These are phyloP conservation scores for Sphaeridia pumilis DNA, from an alignment of 2,888 invertebrate genomes.

Conservation along the genomic window DNA sequence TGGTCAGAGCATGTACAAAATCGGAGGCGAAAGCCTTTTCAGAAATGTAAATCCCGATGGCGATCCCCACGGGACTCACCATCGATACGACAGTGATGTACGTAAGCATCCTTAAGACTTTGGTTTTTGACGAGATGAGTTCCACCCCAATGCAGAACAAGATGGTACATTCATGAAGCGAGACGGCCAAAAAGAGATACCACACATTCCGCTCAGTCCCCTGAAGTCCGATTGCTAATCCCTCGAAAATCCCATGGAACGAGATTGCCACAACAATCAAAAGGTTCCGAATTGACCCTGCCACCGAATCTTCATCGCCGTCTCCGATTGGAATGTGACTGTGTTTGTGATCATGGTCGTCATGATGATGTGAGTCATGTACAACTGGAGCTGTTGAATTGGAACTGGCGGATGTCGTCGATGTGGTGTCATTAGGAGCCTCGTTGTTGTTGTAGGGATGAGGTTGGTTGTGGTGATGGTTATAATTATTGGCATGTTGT, in stretches of 20 bases:
- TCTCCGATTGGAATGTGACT: conserved; percentile 26
- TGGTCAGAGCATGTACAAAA: conserved; percentile 40
- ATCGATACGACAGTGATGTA: conserved; percentile 44
- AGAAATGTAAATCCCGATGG: conserved; percentile 43
- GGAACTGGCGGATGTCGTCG: too few species aligned
- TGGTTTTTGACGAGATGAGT: conserved; percentile 42
- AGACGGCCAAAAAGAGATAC: conserved; percentile 45
- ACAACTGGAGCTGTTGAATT: background rate
- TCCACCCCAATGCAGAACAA: conserved; percentile 47
- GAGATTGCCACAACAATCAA: conserved; percentile 45
- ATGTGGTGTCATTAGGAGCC: background rate
- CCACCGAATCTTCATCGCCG: conserved; percentile 26
- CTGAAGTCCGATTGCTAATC: conserved; percentile 46
- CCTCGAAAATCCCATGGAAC: conserved; percentile 48
- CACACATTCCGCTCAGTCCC: conserved; percentile 42
- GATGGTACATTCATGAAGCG: conserved; percentile 46
- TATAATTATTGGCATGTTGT: too few species aligned
- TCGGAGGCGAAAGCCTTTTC: conserved; percentile 39
- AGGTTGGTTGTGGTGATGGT: background rate
- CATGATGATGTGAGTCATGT: background rate
- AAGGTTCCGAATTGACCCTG: conserved; percentile 39
- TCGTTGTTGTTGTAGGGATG: background rate
- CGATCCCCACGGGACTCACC: conserved; percentile 45
- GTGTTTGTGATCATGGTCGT: conserved; percentile 21
- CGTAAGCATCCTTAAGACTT: conserved; percentile 39